Evolutionary conservation across 2,113 vertebrate genomes (phyloP), one percentile per base, ranked within the genome.

Genomic region (Lichenostomus cassidix): DNA sequence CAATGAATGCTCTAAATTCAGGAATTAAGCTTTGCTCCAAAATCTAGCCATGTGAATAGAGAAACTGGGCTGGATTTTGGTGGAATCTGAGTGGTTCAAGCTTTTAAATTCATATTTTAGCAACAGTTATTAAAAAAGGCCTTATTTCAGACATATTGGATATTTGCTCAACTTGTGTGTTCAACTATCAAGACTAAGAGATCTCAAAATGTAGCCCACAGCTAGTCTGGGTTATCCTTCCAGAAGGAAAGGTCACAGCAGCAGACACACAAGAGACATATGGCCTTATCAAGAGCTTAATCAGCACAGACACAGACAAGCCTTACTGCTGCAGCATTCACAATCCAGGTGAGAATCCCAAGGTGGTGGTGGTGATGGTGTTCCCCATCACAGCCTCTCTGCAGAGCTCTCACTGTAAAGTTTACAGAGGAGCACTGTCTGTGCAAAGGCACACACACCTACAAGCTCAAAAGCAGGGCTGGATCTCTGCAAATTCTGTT

Each of bases 21-120:
- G 65, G 41, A 82, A 76, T 62, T 69, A 23, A 92, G 69, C 37
- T 85, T 76, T 79, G 25, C 41, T 94, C 46, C 53, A 65, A 87
- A 87, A 19, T 18, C 33, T 22, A 44, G 46, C n/a, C 77, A 90
- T n/a, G 21, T 4, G 16, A 86, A 59, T 16, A 62, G 41, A 82
- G 83, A 68, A 84, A 14, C 8, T 42, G 13, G 13, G 37, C 11
- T 77, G 59, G 19, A 37, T 75, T 73, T 82, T 22, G 41, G 49
- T 49, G 18, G 31, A 53, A 50, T 33, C 24, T 77, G 53, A 35
- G 24, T 62, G 52, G 28, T 41, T 76, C 58, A 46, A 35, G 33
- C 25, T 84, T 73, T 91, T 69, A 42, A 64, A 71, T 60, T 76
- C 2, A 0, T 58, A 29, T 83, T 71, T 89, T 37, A 82, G 33